Percentiles rank a stretch among this genome's conserved stretches.
Conservation (phyloP, 2,113 vertebrate species). For the Pterophyllum scalare region DNA sequence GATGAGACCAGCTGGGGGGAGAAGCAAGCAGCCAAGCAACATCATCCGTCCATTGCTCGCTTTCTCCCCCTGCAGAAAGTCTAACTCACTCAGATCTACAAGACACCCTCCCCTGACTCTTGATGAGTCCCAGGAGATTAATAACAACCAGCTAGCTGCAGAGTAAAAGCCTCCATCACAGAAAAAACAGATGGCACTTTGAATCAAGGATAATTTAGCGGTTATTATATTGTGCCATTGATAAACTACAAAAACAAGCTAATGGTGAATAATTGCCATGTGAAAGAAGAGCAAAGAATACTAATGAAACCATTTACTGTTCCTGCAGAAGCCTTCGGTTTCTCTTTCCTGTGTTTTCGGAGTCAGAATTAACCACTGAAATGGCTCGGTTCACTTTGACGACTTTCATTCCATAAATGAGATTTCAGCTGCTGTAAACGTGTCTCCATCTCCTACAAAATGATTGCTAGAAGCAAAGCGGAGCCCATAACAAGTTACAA, state of each 20-base stretch:
- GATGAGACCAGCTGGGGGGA: background rate
- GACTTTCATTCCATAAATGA: slow-evolving; percentile 7
- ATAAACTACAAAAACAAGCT: slow-evolving; percentile 39
- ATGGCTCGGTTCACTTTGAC: background rate
- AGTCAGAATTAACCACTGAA: background rate
- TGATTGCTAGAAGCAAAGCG: slow-evolving; percentile 8
- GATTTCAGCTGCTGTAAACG: slow-evolving; percentile 5
- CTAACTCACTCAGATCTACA: background rate
- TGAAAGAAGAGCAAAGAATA: slow-evolving; percentile 22
- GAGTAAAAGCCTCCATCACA: slow-evolving; percentile 20
- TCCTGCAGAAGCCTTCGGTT: background rate
- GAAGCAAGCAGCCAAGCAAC: background rate
- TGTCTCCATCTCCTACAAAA: background rate
- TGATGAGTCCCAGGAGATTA: background rate
- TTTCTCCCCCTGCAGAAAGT: background rate
- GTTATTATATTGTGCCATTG: slow-evolving; percentile 22
- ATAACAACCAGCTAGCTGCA: slow-evolving; percentile 9
- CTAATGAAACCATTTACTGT: background rate
- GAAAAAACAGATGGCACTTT: slow-evolving; percentile 32
- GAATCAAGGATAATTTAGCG: slow-evolving; percentile 30
- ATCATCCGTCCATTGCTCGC: background rate
- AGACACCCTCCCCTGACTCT: background rate
- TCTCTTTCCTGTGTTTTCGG: background rate
- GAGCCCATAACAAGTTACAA: slow-evolving; percentile 1
- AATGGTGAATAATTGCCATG: slow-evolving; percentile 17